Evolutionary conservation across 2,797 vertebrate species (phyloP).

Genomic region (Cygnus olor): DNA sequence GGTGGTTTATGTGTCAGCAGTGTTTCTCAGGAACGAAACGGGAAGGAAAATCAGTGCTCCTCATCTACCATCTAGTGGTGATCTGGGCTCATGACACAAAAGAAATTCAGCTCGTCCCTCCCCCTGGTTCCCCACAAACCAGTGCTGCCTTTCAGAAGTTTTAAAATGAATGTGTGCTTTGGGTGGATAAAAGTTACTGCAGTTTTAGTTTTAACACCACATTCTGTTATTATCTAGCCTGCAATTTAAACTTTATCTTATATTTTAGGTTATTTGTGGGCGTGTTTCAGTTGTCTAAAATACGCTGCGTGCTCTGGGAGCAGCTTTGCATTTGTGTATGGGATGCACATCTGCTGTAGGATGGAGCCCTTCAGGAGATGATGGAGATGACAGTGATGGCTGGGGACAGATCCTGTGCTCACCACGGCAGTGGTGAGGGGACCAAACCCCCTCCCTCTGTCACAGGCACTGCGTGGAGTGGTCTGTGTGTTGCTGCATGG

Average conservation of each 20-base stretch:
- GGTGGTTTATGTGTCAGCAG: rapidly evolving
- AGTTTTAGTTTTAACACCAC: slow-evolving; percentile 33
- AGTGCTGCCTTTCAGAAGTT: background rate
- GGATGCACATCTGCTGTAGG: rapidly evolving
- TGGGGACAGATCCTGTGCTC: background rate
- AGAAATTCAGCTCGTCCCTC: background rate
- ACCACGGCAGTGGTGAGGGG: background rate
- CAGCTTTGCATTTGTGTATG: background rate
- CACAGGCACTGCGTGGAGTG: background rate
- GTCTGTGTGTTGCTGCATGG: background rate
- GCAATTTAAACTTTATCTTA: slow-evolving; percentile 23
- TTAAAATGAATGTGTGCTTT: background rate
- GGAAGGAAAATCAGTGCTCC: background rate
- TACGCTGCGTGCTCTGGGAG: background rate
- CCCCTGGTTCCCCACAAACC: background rate
- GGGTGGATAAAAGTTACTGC: slow-evolving; percentile 30
- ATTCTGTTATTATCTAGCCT: slow-evolving; percentile 20
- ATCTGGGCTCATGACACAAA: slow-evolving; percentile 2
- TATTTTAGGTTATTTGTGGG: background rate
- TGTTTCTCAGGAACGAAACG: background rate
- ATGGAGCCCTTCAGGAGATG: background rate
- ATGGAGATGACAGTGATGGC: background rate
- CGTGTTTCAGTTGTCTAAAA: background rate
- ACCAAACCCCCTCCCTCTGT: background rate
- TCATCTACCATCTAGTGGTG: slow-evolving; percentile 78